Percentiles rank a stretch among this genome's conserved stretches.
phyloP scores from a whole-genome alignment of 2,797 vertebrate genomes.

The Pyrrhura leucotis region DNA sequence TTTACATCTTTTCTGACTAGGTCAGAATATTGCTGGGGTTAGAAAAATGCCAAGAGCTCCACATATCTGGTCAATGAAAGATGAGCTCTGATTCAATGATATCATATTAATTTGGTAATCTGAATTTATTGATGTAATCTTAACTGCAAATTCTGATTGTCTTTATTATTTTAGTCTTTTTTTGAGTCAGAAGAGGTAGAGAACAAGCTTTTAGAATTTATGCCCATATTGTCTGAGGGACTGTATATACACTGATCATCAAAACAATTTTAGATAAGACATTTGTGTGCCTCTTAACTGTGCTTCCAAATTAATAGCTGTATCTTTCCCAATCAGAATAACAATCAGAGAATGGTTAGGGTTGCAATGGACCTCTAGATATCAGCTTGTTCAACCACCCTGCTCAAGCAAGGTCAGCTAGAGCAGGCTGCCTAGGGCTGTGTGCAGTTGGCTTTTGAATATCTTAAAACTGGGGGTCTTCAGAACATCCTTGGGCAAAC shows the following conservation, averaged over 20 bases:
- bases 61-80: background rate
- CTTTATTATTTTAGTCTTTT: background rate
- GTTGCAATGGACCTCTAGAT: background rate
- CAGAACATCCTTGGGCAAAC: background rate
- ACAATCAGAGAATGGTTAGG: background rate
- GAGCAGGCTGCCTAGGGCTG: background rate
- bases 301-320: background rate
- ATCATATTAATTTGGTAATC: background rate
- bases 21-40: background rate
- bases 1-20: background rate
- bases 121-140: background rate
- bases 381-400: background rate
- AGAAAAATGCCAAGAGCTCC: background rate
- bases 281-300: background rate
- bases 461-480: background rate
- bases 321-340: background rate
- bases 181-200: background rate
- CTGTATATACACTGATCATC: background rate
- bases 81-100: background rate
- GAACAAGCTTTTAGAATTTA: background rate
- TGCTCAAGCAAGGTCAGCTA: background rate
- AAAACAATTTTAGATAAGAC: background rate
- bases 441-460: background rate
- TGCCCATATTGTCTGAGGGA: background rate
- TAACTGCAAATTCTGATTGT: background rate